phyloP scores from a whole-genome alignment of 2,888 invertebrate genomes.

The Pseudolycoriella hygida region DNA sequence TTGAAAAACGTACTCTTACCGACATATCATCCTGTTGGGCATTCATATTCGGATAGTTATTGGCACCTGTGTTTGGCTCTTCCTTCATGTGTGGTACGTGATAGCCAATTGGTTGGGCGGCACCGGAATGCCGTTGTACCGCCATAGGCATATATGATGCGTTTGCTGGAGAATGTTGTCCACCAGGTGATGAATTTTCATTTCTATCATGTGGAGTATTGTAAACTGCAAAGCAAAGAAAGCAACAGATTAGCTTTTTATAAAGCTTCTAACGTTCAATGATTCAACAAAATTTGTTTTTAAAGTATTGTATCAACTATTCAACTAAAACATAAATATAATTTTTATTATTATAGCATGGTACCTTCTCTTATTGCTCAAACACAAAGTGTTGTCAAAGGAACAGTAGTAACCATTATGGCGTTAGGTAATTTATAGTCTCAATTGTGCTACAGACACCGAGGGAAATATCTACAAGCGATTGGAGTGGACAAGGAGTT shows the following conservation, averaged over 20 bases:
- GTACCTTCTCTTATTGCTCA: too few relatives aligned
- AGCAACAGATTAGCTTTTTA: slow-evolving; percentile 1
- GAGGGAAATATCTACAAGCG: too few relatives aligned
- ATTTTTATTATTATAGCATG: too few relatives aligned
- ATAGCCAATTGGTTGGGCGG: slow-evolving; percentile 10
- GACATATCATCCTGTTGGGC: slow-evolving; percentile 11
- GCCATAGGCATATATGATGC: slow-evolving; percentile 25
- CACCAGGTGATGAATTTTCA: slow-evolving; percentile 23
- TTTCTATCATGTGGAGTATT: slow-evolving; percentile 23
- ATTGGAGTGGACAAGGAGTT: too few relatives aligned
- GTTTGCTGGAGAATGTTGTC: slow-evolving; percentile 15
- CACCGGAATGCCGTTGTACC: slow-evolving; percentile 17
- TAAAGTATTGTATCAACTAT: too few relatives aligned
- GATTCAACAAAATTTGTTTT: too few relatives aligned
- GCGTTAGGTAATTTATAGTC: too few relatives aligned
- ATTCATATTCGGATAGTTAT: slow-evolving; percentile 11
- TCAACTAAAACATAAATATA: too few relatives aligned
- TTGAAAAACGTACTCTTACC: slow-evolving; percentile 6
- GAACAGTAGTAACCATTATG: too few relatives aligned
- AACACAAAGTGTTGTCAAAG: too few relatives aligned
- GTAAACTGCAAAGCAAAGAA: slow-evolving; percentile 18
- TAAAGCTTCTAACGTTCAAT: too few relatives aligned
- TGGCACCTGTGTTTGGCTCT: slow-evolving; percentile 17
- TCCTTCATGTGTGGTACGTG: slow-evolving; percentile 24
- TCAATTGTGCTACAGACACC: too few relatives aligned